Evolutionary conservation across 2,113 vertebrate species (phyloP).

Genomic region (Girardinichthys multiradiatus): DNA sequence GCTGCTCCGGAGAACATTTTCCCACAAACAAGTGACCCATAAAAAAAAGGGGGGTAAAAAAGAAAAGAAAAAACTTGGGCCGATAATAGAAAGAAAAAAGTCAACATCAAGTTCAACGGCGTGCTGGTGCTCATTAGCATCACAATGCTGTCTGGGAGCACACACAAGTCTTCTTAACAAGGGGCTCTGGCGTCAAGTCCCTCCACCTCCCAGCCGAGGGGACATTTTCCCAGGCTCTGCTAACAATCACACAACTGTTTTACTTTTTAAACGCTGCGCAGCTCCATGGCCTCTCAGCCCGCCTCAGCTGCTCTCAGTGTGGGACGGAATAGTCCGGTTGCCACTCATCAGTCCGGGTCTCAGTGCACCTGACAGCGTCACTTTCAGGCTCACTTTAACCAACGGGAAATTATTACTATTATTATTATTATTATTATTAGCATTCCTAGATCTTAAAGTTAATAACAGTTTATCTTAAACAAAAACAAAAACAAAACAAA

Average conservation of each 20-base stretch:
- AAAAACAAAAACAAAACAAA: too few species aligned
- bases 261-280: conserved; percentile 78
- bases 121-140: conserved; percentile 87
- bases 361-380: neutral
- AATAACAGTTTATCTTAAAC: neutral
- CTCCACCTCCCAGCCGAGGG: conserved; percentile 79
- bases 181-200: conserved; percentile 84
- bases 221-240: conserved; percentile 88
- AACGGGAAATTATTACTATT: neutral
- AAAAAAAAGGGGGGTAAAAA: conserved; percentile 58
- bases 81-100: conserved; percentile 80
- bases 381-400: neutral
- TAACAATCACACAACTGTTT: conserved; percentile 90
- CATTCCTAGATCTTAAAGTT: conserved; percentile 2
- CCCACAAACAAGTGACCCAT: conserved; percentile 81
- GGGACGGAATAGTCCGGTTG: conserved; percentile 16
- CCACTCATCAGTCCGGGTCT: conserved; percentile 19
- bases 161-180: conserved; percentile 83
- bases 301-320: conserved; percentile 75
- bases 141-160: conserved; percentile 88
- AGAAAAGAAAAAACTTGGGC: conserved; percentile 63
- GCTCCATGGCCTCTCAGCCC: conserved; percentile 78
- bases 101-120: conserved; percentile 96
- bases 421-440: conserved; percentile 3
- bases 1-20: conserved; percentile 79